phyloP scores from a whole-genome alignment of 2,888 invertebrate species.

The Papilio elwesi region DNA sequence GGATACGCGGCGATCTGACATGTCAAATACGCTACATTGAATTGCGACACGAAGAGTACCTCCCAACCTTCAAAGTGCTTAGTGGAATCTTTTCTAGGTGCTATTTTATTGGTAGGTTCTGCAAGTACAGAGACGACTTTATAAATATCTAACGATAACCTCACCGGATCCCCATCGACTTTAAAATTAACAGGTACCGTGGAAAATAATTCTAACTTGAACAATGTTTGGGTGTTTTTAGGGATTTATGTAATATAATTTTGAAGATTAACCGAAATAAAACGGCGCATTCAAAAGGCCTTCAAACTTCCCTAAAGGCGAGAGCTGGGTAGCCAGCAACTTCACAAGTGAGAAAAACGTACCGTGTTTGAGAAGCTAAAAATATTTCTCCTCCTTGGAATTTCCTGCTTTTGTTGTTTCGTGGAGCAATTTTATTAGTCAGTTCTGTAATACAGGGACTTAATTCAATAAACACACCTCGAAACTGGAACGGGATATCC shows the following conservation, averaged over 20 bases:
- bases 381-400: slow-evolving; percentile 75
- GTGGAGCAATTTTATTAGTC: slow-evolving; percentile 87
- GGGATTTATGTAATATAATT: background rate
- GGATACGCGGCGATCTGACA: slow-evolving; percentile 89
- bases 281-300: background rate
- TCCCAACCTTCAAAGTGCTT: slow-evolving; percentile 87
- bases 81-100: slow-evolving; percentile 83
- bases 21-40: slow-evolving; percentile 84
- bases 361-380: slow-evolving; percentile 61
- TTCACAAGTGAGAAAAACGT: slow-evolving; percentile 80
- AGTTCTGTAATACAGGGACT: slow-evolving; percentile 85
- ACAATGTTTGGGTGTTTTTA: background rate
- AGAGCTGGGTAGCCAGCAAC: slow-evolving; percentile 83
- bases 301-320: slow-evolving; percentile 71
- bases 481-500: slow-evolving; percentile 86
- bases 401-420: slow-evolving; percentile 75
- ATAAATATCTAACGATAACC: slow-evolving; percentile 29
- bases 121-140: slow-evolving; percentile 53
- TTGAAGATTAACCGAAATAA: background rate
- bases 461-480: slow-evolving; percentile 81
- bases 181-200: background rate
- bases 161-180: background rate
- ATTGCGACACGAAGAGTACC: slow-evolving; percentile 81
- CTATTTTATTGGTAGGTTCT: slow-evolving; percentile 86
- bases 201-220: background rate